Evolutionary conservation across 2,113 vertebrate genomes (phyloP).

Genomic region (Malurus cyaneus): DNA sequence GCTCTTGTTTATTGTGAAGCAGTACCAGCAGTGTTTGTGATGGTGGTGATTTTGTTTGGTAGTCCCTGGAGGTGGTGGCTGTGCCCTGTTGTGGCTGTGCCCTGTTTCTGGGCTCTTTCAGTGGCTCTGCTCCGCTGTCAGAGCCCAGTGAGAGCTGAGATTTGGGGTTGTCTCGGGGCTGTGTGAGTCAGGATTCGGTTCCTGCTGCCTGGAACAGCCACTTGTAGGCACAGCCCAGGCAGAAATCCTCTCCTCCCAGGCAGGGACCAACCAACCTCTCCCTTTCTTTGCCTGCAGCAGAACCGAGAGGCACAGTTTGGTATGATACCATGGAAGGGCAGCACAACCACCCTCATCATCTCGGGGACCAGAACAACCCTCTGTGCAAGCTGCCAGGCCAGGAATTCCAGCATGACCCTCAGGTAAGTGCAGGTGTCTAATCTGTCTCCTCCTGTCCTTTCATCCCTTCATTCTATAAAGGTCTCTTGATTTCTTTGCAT

Average conservation of each 20-base stretch:
- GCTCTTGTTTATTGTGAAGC: background rate
- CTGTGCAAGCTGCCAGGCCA: constrained; percentile 76
- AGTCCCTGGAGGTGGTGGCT: rapidly evolving
- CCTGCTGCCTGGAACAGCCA: background rate
- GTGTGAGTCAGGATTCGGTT: rapidly evolving
- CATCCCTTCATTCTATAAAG: background rate
- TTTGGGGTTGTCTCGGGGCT: background rate
- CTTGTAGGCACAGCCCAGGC: background rate
- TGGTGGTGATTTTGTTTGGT: background rate
- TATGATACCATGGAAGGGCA: constrained; percentile 87
- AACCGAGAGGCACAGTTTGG: constrained; percentile 51
- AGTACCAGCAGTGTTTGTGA: rapidly evolving
- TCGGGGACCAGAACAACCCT: constrained; percentile 81
- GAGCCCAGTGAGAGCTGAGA: background rate
- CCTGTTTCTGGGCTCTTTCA: background rate
- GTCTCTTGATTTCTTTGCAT: background rate
- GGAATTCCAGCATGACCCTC: constrained; percentile 77
- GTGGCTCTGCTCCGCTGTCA: background rate
- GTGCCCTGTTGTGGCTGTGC: background rate
- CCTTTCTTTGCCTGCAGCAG: constrained; percentile 37
- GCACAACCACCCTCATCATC: constrained; percentile 77
- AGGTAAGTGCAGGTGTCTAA: constrained; percentile 62
- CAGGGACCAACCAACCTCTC: background rate
- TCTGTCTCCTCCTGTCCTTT: background rate
- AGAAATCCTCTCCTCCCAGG: background rate